Evolutionary conservation across 2,113 vertebrate species (phyloP).

Genomic region (Patagioenas fasciata): DNA sequence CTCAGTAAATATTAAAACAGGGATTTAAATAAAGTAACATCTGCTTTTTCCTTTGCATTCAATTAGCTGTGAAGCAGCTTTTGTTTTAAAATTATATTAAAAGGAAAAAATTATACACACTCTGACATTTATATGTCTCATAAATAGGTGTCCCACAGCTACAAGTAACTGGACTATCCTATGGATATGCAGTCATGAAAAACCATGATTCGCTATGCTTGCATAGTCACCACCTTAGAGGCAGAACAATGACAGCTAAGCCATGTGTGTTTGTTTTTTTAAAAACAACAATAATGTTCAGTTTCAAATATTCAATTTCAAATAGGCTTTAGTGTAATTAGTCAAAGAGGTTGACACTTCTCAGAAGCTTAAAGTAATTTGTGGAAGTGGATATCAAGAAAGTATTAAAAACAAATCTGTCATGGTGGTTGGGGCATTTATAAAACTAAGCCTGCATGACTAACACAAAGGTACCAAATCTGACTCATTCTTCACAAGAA

Average conservation of each 20-base stretch:
- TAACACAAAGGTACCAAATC: neutral
- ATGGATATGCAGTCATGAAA: neutral
- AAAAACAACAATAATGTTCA: neutral
- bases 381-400: constrained; percentile 12
- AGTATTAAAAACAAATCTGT: neutral
- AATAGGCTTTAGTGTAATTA: constrained; percentile 44
- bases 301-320: constrained; percentile 16
- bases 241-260: neutral
- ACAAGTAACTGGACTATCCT: neutral
- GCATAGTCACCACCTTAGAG: neutral
- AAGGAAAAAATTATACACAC: neutral
- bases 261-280: neutral
- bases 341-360: constrained; percentile 20
- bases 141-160: neutral
- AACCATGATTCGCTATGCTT: neutral
- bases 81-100: neutral
- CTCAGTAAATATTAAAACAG: constrained; percentile 17
- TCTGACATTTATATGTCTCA: neutral
- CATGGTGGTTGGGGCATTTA: neutral
- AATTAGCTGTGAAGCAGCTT: neutral
- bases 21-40: neutral
- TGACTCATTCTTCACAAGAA: neutral
- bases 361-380: constrained; percentile 17
- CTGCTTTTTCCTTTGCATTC: constrained; percentile 7
- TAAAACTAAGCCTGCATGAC: neutral